These are phyloP conservation scores for Thaumatotibia leucotreta DNA, from an alignment of 1,140 invertebrate genomes.

Conservation along the genomic window DNA sequence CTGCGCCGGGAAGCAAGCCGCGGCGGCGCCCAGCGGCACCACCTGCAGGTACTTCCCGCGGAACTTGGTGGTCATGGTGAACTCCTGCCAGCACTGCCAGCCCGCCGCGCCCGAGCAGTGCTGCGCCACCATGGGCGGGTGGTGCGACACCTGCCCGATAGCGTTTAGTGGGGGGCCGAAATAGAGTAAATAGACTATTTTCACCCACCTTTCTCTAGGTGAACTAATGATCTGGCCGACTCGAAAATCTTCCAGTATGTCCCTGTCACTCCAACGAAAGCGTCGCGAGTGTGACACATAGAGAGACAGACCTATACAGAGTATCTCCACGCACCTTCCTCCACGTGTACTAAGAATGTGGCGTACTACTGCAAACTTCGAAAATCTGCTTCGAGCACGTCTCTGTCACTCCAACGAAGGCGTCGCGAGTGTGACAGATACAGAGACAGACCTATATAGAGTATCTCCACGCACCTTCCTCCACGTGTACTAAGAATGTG, in stretches of 20 bases:
- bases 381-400: too few species aligned
- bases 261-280: not conserved
- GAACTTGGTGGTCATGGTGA: constrained; percentile 99
- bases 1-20: constrained; percentile 84
- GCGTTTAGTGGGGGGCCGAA: not conserved
- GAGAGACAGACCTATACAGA: too few species aligned
- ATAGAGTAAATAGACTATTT: not conserved
- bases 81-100: constrained; percentile 98
- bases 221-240: not conserved
- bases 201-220: too few species aligned
- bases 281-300: too few species aligned
- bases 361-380: too few species aligned
- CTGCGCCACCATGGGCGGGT: constrained; percentile 97
- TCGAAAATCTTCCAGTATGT: not conserved
- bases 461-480: constrained; percentile 80
- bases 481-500: too few species aligned
- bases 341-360: too few species aligned
- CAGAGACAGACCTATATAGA: too few species aligned
- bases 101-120: constrained; percentile 91
- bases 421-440: too few species aligned
- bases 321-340: too few species aligned
- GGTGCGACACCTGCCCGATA: constrained; percentile 88
- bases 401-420: too few species aligned
- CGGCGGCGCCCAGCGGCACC: constrained; percentile 92
- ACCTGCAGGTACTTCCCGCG: constrained; percentile 97